Base-by-base conservation (phyloP, 1,140 invertebrate species). In the Musca vetustissima region DNA sequence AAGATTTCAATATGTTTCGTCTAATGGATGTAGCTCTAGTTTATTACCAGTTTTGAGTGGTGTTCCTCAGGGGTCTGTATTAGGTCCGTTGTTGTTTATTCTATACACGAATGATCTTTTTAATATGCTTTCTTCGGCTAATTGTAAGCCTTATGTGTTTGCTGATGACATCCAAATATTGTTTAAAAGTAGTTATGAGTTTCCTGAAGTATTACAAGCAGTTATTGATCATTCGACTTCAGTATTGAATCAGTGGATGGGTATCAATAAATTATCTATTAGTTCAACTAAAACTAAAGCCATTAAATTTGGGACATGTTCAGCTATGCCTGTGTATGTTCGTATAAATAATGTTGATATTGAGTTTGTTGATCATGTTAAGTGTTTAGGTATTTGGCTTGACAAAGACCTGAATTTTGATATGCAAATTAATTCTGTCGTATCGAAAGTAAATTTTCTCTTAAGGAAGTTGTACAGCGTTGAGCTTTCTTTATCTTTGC, bases 81-180 rank as follows among this genome's bases (percentile, higher is more conserved):
- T 52, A 4, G 49, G 49, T 9, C 49, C 49, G 9, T 19, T 52
- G 8, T 21, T 52, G 17, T 52, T 52, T 17, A 52, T 52, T 4
- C 9, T 52, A n/a, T 52, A 19, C 21, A 21, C 21, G 49, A 52
- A 52, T 19, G 49, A 52, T 52, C 49, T 28, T 13, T 59, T 59
- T 24, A 17, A 22, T 59, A 32, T 6, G 4, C 7, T 32, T 15
- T 15, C 28, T 13, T 22, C 15, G 19, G n/a, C 9, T 28, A 59
- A 22, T 9, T 28, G 28, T 15, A 19, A 13, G 9, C 49, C 49
- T 17, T 52, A 19, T 52, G 17, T 22, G 3, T 61, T 61, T 61
- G 57, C 57, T 17, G 49, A 52, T 52, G 49, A 52, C 21, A 21
- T 52, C 19, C 49, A 52, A n/a, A n/a, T 52, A 9, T 52, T 52